Conservation (phyloP, 2,888 invertebrate species). For the Sclerodermus sp. region DNA sequence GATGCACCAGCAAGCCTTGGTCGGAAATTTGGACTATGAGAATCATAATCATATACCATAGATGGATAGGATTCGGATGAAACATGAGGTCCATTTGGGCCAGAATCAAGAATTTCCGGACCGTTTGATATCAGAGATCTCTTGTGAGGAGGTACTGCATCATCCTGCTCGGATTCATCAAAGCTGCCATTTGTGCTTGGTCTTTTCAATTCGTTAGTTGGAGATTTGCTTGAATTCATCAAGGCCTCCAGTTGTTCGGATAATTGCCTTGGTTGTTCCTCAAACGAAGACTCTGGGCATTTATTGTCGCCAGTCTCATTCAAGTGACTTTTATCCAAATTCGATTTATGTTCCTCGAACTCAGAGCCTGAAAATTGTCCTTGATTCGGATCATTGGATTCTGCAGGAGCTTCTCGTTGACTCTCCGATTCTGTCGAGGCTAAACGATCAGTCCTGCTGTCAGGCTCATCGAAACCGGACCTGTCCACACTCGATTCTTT, state of each 20-base stretch:
- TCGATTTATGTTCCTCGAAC: constrained; percentile 21
- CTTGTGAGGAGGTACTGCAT: constrained; percentile 26
- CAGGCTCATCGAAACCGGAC: constrained; percentile 14
- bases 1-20: no score
- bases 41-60: constrained; percentile 40
- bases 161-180: constrained; percentile 27
- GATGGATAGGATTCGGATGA: constrained; percentile 31
- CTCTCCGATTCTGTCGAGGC: background rate
- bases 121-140: constrained; percentile 35
- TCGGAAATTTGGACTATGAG: constrained; percentile 9
- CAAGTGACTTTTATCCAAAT: background rate
- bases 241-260: constrained; percentile 45
- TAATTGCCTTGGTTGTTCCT: constrained; percentile 37
- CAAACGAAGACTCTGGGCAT: constrained; percentile 14
- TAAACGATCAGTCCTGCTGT: constrained; percentile 17
- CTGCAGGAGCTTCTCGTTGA: background rate
- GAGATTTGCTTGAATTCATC: constrained; percentile 31
- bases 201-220: constrained; percentile 35
- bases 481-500: constrained; percentile 13
- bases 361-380: constrained; percentile 23
- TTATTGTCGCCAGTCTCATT: constrained; percentile 11
- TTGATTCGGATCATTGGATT: constrained; percentile 8
- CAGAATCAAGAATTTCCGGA: constrained; percentile 24
- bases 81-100: constrained; percentile 23
- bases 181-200: constrained; percentile 37